These are phyloP conservation scores for Miniopterus natalensis DNA, from an alignment of 2,113 vertebrate species.

Conservation along the genomic window DNA sequence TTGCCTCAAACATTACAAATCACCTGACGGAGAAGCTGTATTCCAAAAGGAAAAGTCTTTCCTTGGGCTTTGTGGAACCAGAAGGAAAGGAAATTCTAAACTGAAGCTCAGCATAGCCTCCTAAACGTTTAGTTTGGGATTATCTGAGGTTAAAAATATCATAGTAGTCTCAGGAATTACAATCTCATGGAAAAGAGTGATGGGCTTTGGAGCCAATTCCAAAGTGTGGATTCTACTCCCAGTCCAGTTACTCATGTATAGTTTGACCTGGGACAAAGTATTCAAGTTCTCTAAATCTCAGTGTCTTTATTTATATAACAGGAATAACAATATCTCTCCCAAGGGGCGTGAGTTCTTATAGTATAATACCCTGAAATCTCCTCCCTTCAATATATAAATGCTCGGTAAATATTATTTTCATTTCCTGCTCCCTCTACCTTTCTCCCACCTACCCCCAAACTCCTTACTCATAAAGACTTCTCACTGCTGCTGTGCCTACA, in stretches of 20 bases:
- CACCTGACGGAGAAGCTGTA: not conserved
- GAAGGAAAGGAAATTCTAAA: conserved; percentile 20
- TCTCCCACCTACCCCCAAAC: not conserved
- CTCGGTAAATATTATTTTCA: not conserved
- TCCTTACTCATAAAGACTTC: not conserved
- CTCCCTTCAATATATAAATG: not conserved
- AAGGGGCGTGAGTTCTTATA: not conserved
- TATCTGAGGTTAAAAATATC: not conserved
- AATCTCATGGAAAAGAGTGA: not conserved
- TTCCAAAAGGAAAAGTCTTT: conserved; percentile 49
- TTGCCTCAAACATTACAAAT: not conserved
- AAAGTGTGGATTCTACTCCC: not conserved
- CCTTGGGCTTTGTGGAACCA: not conserved
- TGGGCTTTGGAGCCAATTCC: not conserved
- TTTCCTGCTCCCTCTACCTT: not conserved
- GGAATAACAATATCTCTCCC: not conserved
- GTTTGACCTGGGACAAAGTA: conserved; percentile 29
- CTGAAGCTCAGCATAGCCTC: not conserved
- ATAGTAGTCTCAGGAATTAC: not conserved
- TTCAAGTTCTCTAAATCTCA: not conserved
- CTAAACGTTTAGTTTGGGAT: not conserved
- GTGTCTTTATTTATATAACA: not conserved
- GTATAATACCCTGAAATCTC: not conserved
- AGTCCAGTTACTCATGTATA: not conserved
- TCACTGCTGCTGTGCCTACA: not conserved